These are phyloP conservation scores for Monarcha castaneiventris DNA, from an alignment of 2,113 vertebrate species.

Conservation along the genomic window DNA sequence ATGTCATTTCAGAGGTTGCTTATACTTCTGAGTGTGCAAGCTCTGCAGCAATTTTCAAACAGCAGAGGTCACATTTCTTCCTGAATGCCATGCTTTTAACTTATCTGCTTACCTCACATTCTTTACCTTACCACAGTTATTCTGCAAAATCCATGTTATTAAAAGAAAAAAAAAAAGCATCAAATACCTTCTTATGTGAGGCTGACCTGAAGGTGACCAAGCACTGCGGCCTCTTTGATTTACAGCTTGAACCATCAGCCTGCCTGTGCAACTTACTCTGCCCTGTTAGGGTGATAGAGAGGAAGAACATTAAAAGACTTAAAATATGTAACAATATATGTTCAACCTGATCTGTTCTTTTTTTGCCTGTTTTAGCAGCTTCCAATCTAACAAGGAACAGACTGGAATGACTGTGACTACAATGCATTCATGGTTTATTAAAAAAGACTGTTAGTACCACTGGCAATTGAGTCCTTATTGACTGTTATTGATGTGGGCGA, in stretches of 20 bases:
- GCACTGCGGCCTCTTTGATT: conserved; percentile 94
- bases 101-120: neutral
- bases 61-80: neutral
- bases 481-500: neutral
- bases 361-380: neutral
- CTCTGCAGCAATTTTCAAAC: neutral
- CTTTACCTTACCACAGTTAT: neutral
- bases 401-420: neutral
- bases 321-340: neutral
- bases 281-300: conserved; percentile 73
- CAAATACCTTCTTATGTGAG: conserved; percentile 88
- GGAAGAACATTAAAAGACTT: neutral
- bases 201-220: conserved; percentile 82
- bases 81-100: neutral
- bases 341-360: too few species aligned
- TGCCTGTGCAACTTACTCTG: conserved; percentile 89
- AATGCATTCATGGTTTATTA: neutral
- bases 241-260: conserved; percentile 98
- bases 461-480: neutral
- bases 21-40: neutral
- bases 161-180: neutral
- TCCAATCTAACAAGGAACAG: neutral
- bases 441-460: neutral
- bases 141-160: neutral
- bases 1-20: neutral